Evolutionary conservation across 2,888 invertebrate species (phyloP).

Genomic region (Prosapia bicincta): DNA sequence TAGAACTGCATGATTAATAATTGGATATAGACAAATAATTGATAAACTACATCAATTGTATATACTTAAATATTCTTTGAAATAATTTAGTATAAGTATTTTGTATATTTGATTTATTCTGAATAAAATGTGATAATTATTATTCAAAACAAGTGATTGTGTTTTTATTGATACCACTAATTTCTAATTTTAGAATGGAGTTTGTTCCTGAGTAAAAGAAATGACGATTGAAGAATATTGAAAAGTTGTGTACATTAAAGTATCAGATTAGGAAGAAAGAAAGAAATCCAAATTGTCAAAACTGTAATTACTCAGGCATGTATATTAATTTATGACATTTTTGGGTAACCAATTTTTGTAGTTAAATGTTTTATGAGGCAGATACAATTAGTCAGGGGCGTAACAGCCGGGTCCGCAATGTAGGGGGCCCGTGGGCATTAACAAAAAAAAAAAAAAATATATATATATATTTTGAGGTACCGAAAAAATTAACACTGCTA

Average conservation of each 20-base stretch:
- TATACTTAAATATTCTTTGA: neutral
- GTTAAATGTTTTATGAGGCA: too few species aligned
- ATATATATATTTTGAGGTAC: too few species aligned
- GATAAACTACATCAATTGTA: neutral
- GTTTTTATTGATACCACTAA: neutral
- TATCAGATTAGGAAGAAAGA: neutral
- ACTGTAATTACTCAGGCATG: neutral
- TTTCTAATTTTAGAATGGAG: neutral
- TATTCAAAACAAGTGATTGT: neutral
- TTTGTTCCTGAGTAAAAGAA: neutral
- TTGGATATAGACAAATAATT: neutral
- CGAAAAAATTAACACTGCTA: too few species aligned
- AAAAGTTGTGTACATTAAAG: too few species aligned
- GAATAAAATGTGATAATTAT: slow-evolving; percentile 21
- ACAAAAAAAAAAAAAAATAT: too few species aligned
- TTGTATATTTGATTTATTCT: slow-evolving; percentile 26
- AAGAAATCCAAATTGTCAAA: neutral
- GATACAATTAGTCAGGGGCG: too few species aligned
- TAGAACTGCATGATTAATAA: neutral
- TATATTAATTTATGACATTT: too few species aligned
- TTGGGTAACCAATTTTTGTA: too few species aligned
- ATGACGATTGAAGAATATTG: neutral
- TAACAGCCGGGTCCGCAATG: too few species aligned
- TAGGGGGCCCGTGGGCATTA: too few species aligned
- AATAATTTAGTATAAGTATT: slow-evolving; percentile 10